Evolutionary conservation across 2,888 invertebrate species (phyloP), one percentile per base, ranked within the genome.

Genomic region (Leucoma salicis): DNA sequence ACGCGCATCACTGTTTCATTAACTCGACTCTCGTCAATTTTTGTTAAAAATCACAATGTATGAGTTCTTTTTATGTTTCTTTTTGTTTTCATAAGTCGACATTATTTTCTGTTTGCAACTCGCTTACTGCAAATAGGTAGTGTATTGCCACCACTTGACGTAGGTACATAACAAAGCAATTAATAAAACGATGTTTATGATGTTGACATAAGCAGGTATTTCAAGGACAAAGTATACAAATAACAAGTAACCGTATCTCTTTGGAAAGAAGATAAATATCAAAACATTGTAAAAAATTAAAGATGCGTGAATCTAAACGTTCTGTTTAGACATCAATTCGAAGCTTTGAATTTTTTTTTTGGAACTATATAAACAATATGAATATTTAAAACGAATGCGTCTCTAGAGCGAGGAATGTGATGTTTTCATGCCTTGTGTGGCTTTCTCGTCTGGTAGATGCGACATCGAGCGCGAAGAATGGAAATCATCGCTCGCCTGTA

Each of bases 1-100:
- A 67, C 73, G 76, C 75, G 68, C 79, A 82, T 85, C 84, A 85
- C 84, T 86, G 84, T 85, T 81, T 69, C 70, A 49, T 70, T 71
- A 71, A 64, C 65, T 68, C 62, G 64, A 42, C 53, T 62, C 57
- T 63, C 64, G 64, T 58, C 61, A 60, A 60, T 61, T 55, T 55
- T 62, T 49, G 65, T 67, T 68, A 60, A 56, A 63, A 58, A 55
- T 53, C 42, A 58, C 56, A 53, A 55, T 42, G 38, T 48, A 43
- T 51, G 49, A 51, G 40, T 55, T 38, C 28, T 39, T 56, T 53
- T 55, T 51, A 49, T 56, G 59, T 47, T 27, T 13, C 25, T 42
- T 34, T 36, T 46, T 58, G 52, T 45, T 40, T 51, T 52, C 15
- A n/a, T n/a, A 40, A 46, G 41, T 51, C 42, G 46, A 37, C 46